Percentiles rank a stretch among this genome's conserved stretches.
phyloP scores from a whole-genome alignment of 2,888 invertebrate species.

The Noctua comes region DNA sequence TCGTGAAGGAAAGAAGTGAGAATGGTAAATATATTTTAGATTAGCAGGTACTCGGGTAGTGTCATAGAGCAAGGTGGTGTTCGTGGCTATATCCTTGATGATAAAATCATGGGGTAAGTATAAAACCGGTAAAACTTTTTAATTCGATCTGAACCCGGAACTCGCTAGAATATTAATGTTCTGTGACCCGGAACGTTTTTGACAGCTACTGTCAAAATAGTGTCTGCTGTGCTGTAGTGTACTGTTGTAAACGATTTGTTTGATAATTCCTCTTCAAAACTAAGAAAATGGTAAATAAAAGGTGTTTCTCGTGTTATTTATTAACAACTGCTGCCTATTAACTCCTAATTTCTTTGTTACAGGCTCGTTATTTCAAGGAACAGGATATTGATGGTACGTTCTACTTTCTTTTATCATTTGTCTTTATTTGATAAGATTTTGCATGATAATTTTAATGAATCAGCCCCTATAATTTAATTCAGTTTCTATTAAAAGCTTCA shows the following conservation, averaged over 20 bases:
- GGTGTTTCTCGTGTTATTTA: not conserved
- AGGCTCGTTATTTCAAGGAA: constrained; percentile 98
- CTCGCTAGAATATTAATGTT: too few relatives aligned
- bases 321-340: constrained; percentile 6
- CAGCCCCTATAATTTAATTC: not conserved
- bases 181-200: not conserved
- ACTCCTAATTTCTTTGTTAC: constrained; percentile 74
- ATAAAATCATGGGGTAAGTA: not conserved
- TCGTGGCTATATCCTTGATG: not conserved
- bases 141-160: not conserved
- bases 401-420: constrained; percentile 29
- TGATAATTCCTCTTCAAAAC: not conserved
- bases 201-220: constrained; percentile 24
- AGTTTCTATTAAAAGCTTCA: not conserved
- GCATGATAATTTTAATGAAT: constrained; percentile 15
- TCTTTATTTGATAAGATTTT: constrained; percentile 37
- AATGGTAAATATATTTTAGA: not conserved
- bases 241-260: not conserved
- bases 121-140: too few relatives aligned
- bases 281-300: constrained; percentile 49
- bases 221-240: not conserved
- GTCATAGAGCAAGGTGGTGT: not conserved
- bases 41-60: not conserved
- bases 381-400: constrained; percentile 97
- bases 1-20: not conserved